Evolutionary conservation across 2,113 vertebrate genomes (phyloP).

Genomic region (Vulpes ferrilata): DNA sequence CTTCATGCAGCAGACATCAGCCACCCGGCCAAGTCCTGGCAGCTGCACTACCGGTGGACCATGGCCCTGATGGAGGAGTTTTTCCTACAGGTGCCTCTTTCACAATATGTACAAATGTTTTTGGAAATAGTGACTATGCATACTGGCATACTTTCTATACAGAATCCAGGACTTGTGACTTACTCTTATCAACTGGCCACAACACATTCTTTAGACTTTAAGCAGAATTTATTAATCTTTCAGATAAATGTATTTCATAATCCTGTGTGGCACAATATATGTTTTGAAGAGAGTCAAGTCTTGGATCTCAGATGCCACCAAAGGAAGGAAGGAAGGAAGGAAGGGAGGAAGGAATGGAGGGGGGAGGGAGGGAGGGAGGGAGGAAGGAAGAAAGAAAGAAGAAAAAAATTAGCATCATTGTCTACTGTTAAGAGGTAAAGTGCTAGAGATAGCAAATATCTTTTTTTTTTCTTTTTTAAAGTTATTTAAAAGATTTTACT

Average conservation of each 20-base stretch:
- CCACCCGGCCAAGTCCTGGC: slow-evolving; percentile 96
- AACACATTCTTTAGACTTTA: background rate
- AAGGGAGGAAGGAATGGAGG: background rate
- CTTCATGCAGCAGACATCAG: slow-evolving; percentile 98
- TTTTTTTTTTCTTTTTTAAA: background rate
- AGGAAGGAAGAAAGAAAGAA: background rate
- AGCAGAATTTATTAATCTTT: background rate
- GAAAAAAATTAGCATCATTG: background rate
- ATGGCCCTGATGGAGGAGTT: slow-evolving; percentile 97
- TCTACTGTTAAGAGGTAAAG: background rate
- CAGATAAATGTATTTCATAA: background rate
- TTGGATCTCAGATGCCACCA: background rate
- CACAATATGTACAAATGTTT: slow-evolving; percentile 48
- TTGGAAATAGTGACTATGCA: background rate
- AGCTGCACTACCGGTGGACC: slow-evolving; percentile 95
- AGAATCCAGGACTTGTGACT: background rate
- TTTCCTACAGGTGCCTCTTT: slow-evolving; percentile 94
- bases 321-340: background rate
- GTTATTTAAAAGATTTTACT: no score
- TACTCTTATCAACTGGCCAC: background rate
- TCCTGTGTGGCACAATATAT: background rate
- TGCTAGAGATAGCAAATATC: background rate
- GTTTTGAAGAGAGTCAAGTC: background rate
- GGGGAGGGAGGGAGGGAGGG: no score
- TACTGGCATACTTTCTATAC: background rate